phyloP scores from a whole-genome alignment of 2,888 invertebrate genomes.

The Acronicta psi region DNA sequence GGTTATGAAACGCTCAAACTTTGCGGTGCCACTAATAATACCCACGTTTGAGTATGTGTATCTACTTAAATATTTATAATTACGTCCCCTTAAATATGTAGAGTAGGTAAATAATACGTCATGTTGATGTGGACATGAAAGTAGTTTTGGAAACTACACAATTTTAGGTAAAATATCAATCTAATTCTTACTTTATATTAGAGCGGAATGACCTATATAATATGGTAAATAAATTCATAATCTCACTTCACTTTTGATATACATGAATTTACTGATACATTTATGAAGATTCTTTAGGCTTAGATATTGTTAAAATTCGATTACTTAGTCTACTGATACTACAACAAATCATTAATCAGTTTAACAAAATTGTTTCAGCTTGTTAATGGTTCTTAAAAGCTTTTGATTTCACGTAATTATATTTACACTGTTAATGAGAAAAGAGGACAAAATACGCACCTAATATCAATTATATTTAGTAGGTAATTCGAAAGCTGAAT shows the following conservation, averaged over 20 bases:
- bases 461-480: constrained; percentile 66
- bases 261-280: not conserved
- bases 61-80: constrained; percentile 35
- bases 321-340: constrained; percentile 6
- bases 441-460: constrained; percentile 54
- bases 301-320: constrained; percentile 11
- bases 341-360: constrained; percentile 29
- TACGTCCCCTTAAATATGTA: constrained; percentile 8
- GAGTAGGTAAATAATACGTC: not conserved
- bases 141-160: not conserved
- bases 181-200: too few relatives aligned
- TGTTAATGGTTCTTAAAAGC: constrained; percentile 53
- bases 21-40: constrained; percentile 55
- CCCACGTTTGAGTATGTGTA: constrained; percentile 31
- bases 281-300: not conserved
- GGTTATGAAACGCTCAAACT: constrained; percentile 72
- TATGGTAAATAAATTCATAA: too few relatives aligned
- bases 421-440: constrained; percentile 54
- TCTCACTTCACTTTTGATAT: too few relatives aligned
- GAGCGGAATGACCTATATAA: too few relatives aligned
- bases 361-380: constrained; percentile 37
- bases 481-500: constrained; percentile 79
- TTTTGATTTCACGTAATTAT: constrained; percentile 57
- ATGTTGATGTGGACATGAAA: constrained; percentile 1
- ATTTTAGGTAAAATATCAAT: too few relatives aligned